These are phyloP conservation scores for Papilio demoleus DNA, from an alignment of 2,888 invertebrate species.

Conservation along the genomic window DNA sequence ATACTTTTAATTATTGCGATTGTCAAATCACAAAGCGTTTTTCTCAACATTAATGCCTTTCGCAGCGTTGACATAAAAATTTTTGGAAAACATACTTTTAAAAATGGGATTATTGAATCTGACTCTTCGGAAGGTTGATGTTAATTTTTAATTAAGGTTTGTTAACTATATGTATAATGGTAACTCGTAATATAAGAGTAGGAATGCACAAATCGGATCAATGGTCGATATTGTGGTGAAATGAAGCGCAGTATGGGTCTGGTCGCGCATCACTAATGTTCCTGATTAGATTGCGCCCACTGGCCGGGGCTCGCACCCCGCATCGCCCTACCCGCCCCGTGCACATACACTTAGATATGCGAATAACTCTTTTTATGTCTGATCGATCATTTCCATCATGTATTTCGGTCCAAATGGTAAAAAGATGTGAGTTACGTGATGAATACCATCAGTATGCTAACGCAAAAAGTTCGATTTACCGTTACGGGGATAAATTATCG, in stretches of 20 bases:
- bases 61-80: too few species aligned
- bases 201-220: conserved; percentile 60
- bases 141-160: background rate
- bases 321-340: conserved; percentile 53
- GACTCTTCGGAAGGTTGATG: background rate
- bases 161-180: too few species aligned
- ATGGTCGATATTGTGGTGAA: conserved; percentile 67
- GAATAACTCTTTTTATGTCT: conserved; percentile 6
- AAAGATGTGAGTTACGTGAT: background rate
- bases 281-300: conserved; percentile 80
- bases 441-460: background rate
- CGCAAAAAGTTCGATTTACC: too few species aligned
- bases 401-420: background rate
- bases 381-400: background rate
- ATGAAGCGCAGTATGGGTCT: conserved; percentile 77
- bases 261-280: conserved; percentile 73
- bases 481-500: too few species aligned
- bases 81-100: too few species aligned
- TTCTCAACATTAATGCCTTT: too few species aligned
- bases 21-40: too few species aligned
- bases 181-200: conserved; percentile 51
- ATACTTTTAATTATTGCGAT: too few species aligned
- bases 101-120: too few species aligned
- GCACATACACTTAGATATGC: conserved; percentile 28
- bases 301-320: conserved; percentile 60